Evolutionary conservation across 1,140 invertebrate genomes (phyloP), one percentile per base, ranked within the genome.

Genomic region (Prorops nasuta): DNA sequence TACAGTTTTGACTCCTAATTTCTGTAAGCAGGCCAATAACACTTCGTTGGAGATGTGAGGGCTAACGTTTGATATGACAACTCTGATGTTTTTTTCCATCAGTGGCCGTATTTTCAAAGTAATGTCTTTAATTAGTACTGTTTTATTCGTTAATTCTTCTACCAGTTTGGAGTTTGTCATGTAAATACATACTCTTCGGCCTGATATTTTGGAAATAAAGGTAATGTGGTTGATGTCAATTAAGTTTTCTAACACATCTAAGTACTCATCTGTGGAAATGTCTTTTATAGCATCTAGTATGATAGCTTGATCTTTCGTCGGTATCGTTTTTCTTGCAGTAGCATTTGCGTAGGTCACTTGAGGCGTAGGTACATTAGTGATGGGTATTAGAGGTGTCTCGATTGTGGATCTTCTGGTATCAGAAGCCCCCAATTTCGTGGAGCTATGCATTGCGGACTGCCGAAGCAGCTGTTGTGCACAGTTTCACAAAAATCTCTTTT

Each of bases 171-270:
- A n/a, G 12, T 9, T 40, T 1, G 37, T 3, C 2, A 48, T n/a
- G 21, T 31, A 38, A 1, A 38, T 10, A 24, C 35, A 46, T 2
- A 47, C 32, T 39, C 36, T 28, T 4, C 8, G 14, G 3, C 40
- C 31, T 1, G 45, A 47, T 3, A 47, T 47, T 31, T 37, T 15
- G 3, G 47, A 49, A 1, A 31, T 20, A 7, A 43, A 49, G 32
- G 28, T 14, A 3, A 49, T 43, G 19, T 37, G 42, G 7, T 3
- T 12, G 22, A 17, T 15, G 10, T 20, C 32, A 3, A 24, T 28
- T 1, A 43, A 14, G 2, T 37, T 40, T 2, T 17, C 14, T 7
- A 43, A 7, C 4, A 34, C 34, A n/a, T n/a, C n/a, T n/a, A n/a
- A n/a, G n/a, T n/a, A n/a, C n/a, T n/a, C n/a, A n/a, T n/a, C n/a